Evolutionary conservation across 2,888 invertebrate genomes (phyloP).

Genomic region (Amphipyra tragopoginis): DNA sequence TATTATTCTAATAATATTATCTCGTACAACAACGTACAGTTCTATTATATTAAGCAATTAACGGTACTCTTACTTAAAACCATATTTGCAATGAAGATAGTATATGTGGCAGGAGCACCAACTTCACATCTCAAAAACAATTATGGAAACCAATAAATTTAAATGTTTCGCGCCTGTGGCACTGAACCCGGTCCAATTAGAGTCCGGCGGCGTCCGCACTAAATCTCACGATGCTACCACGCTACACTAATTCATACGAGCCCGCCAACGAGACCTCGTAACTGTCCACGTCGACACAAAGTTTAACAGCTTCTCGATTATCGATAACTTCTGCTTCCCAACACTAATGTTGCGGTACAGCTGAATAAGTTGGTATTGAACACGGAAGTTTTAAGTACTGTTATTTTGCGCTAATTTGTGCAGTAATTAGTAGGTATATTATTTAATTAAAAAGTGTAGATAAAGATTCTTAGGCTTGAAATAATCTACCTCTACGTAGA

Average conservation of each 20-base stretch:
- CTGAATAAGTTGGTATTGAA: slow-evolving; percentile 46
- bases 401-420: slow-evolving; percentile 19
- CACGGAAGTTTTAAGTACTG: slow-evolving; percentile 41
- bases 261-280: slow-evolving; percentile 78
- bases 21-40: slow-evolving; percentile 4
- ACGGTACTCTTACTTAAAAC: slow-evolving; percentile 22
- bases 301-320: slow-evolving; percentile 81
- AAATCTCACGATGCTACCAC: slow-evolving; percentile 87
- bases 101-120: slow-evolving; percentile 70
- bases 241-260: slow-evolving; percentile 89
- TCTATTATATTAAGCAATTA: slow-evolving; percentile 12
- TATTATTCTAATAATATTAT: slow-evolving; percentile 3
- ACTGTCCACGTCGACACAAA: slow-evolving; percentile 82
- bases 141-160: slow-evolving; percentile 87
- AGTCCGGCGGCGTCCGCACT: slow-evolving; percentile 80
- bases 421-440: not conserved
- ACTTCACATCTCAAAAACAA: slow-evolving; percentile 84
- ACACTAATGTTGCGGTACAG: slow-evolving; percentile 65
- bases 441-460: not conserved
- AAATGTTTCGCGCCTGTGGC: slow-evolving; percentile 85
- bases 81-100: slow-evolving; percentile 69
- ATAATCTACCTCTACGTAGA: not conserved
- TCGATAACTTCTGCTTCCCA: slow-evolving; percentile 72
- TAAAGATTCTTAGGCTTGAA: not conserved
- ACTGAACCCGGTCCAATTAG: slow-evolving; percentile 87